Conservation (phyloP, 2,797 vertebrate genomes). For the Lagocephalus sceleratus region DNA sequence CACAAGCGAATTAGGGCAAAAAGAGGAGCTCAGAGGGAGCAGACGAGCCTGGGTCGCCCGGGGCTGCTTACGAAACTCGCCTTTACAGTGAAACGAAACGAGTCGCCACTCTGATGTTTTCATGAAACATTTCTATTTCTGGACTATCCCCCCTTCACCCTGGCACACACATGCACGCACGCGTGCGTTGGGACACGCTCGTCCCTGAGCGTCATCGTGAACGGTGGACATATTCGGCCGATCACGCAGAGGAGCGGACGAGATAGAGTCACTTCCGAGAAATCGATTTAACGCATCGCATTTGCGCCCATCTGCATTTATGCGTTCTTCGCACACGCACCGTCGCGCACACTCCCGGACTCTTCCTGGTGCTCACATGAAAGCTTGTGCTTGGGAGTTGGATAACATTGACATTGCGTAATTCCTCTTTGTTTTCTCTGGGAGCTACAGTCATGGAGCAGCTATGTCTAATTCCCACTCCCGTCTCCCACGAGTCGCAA, state of each 20-base stretch:
- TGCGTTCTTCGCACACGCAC: slow-evolving; percentile 7
- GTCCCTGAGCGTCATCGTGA: slow-evolving; percentile 43
- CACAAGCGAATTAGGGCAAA: slow-evolving; percentile 67
- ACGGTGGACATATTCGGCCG: slow-evolving; percentile 57
- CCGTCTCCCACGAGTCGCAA: slow-evolving; percentile 54
- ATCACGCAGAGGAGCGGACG: slow-evolving; percentile 34
- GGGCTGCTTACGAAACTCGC: slow-evolving; percentile 62
- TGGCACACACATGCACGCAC: slow-evolving; percentile 31
- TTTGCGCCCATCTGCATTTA: slow-evolving; percentile 6
- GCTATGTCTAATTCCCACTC: slow-evolving; percentile 54
- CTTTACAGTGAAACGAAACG: slow-evolving; percentile 64
- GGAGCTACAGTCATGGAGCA: slow-evolving; percentile 56
- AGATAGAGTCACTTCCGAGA: slow-evolving; percentile 1
- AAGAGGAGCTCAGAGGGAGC: slow-evolving; percentile 53
- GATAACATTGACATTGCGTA: slow-evolving; percentile 61
- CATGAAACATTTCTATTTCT: slow-evolving; percentile 69
- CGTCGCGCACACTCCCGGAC: slow-evolving; percentile 8
- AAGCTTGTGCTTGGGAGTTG: slow-evolving; percentile 51
- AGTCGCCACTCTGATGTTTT: slow-evolving; percentile 64
- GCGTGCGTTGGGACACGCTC: too few species aligned
- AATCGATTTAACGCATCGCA: neutral
- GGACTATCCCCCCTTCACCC: slow-evolving; percentile 50
- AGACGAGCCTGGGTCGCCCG: slow-evolving; percentile 60
- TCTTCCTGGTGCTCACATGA: slow-evolving; percentile 43
- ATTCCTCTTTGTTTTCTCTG: slow-evolving; percentile 60